These are phyloP conservation scores for Leptobrachium leishanense DNA, from an alignment of 2,113 vertebrate species.

Conservation along the genomic window DNA sequence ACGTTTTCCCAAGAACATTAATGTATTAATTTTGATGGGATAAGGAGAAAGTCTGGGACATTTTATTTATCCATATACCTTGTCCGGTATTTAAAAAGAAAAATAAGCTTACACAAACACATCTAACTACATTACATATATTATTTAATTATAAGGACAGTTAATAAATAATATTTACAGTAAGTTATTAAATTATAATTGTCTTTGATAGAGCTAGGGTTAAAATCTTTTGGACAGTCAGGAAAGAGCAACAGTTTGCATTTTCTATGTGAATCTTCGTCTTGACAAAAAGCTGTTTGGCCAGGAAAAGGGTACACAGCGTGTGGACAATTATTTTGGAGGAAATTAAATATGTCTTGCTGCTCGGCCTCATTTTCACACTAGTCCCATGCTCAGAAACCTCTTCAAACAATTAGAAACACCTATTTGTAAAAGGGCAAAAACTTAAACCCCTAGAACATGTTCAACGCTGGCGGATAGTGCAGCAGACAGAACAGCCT, in stretches of 20 bases:
- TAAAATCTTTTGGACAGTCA: conserved; percentile 18
- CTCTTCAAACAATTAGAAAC: conserved; percentile 34
- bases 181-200: too few relatives aligned
- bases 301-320: conserved; percentile 44
- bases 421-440: conserved; percentile 23
- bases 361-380: conserved; percentile 42
- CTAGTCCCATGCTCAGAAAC: conserved; percentile 26
- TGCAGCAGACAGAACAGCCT: too few relatives aligned
- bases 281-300: conserved; percentile 33
- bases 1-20: too few relatives aligned
- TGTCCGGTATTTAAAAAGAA: too few relatives aligned
- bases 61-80: too few relatives aligned
- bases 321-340: conserved; percentile 40
- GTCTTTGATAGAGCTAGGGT: background rate
- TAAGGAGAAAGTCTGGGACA: too few relatives aligned
- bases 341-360: conserved; percentile 47
- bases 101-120: too few relatives aligned
- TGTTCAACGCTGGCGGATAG: background rate
- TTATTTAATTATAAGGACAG: too few relatives aligned
- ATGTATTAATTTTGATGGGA: too few relatives aligned
- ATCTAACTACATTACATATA: too few relatives aligned
- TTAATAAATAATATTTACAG: too few relatives aligned
- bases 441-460: conserved; percentile 20
- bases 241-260: conserved; percentile 47
- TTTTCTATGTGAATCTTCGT: conserved; percentile 12